Base-by-base conservation (phyloP, 2,113 vertebrate species). In the Aviceda subcristata region DNA sequence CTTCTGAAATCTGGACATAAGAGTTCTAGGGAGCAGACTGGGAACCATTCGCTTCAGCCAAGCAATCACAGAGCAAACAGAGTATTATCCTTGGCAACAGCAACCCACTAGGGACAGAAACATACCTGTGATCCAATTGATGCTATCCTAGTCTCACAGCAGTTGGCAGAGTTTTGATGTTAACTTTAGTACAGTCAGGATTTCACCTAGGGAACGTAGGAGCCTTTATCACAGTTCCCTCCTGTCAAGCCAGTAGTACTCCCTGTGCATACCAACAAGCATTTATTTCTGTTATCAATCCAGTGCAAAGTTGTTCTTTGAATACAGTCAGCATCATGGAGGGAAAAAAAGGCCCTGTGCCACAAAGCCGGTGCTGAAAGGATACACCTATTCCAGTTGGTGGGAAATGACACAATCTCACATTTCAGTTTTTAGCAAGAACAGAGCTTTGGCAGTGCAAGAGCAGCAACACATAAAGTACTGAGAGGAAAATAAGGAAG, bases 61-160 rank as follows among this genome's bases (percentile, higher is more conserved):
- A 30, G 24, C 3, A 63, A 30, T 34, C 46, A 39, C n/a, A 36
- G 0, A 46, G 48, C 11, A 75, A 69, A 43, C 12, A 38, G 14
- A 45, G 7, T 27, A 45, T 39, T 75, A 36, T 15, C 43, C 41
- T 69, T 76, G 48, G 55, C n/a, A 74, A 27, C 16, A 41, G n/a
- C 1, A 1, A 38, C 45, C n/a, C 15, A 34, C 5, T 15, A 41
- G 41, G 18, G 38, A 62, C n/a, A 82, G 45, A 79, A 43, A 36
- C 15, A 21, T 27, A 56, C 24, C 32, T 67, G 56, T 66, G 46
- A 81, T 41, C 9, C 1, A 5, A 57, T n/a, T 0, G 0, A 8
- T 26, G 8, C 8, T 48, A 38, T 59, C 4, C n/a, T 21, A 26
- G 12, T 38, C 29, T 56, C 55, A 81, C 20, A 71, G 56, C 21